Base-by-base conservation (phyloP, 2,888 invertebrate genomes). In the Drosophila yooni region DNA sequence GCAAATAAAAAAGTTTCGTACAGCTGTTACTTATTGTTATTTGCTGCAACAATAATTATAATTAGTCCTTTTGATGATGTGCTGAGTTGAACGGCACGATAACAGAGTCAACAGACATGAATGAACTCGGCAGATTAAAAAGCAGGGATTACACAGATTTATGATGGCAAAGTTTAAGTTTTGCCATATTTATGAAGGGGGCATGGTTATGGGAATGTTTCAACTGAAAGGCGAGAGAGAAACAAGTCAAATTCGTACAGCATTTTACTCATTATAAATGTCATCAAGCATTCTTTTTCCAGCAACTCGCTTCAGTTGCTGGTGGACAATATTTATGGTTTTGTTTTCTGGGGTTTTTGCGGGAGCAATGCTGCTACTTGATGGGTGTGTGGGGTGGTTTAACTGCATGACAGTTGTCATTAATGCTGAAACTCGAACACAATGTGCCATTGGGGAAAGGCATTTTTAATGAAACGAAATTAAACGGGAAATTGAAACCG, bases 401-500 rank as follows among this genome's bases (percentile, higher is more conserved):
- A 74, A 70, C 66, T 64, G 71, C 66, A 78, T 68, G 70, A 64
- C 82, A 78, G 67, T 81, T 81, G 63, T 71, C 77, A 76, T 76
- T 76, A 78, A 67, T 54, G 59, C 54, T 56, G 67, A 59, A 78
- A 62, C 61, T 68, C 76, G 64, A 79, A 65, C 67, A 71, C 64
- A 84, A 68, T 64, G 53, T 52, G 63, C 67, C 71, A 68, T 51
- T 31, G 62, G 46, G 15, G 33, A 59, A 46, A 8, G 78, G 64
- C 80, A 76, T 76, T 84, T 84, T 84, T 79, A 84, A 84, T 89
- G 85, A 79, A 79, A 84, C 70, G 58, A 84, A 82, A 85, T 85
- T 82, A 88, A 90, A 76, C 69, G 67, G 86, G 85, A 85, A 85
- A 85, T 89, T 90, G 86, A 90, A 90, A 85, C 88, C 86, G 88